phyloP scores from a whole-genome alignment of 2,888 invertebrate genomes.

The Stegophylla sp. region DNA sequence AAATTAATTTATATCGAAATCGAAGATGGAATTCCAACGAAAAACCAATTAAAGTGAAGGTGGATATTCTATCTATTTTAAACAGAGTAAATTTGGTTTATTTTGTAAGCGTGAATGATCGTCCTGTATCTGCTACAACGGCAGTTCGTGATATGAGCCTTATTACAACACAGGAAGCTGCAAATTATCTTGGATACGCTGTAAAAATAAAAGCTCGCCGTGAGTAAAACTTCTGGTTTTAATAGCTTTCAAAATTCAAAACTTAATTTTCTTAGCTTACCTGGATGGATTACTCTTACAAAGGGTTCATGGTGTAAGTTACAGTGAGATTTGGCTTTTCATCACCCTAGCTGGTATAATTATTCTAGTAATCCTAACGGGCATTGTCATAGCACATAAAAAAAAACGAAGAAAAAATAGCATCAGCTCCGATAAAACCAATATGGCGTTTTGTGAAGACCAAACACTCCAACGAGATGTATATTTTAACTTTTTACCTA shows the following conservation, averaged over 20 bases:
- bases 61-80: slow-evolving; percentile 62
- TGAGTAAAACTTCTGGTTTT: slow-evolving; percentile 65
- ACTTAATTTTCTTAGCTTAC: slow-evolving; percentile 24
- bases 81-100: slow-evolving; percentile 70
- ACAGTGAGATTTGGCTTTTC: slow-evolving; percentile 24
- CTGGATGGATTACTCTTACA: slow-evolving; percentile 23
- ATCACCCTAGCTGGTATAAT: neutral
- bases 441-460: slow-evolving; percentile 32
- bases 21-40: slow-evolving; percentile 51
- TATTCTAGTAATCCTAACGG: neutral
- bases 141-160: slow-evolving; percentile 84
- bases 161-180: slow-evolving; percentile 79
- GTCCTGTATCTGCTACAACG: slow-evolving; percentile 79
- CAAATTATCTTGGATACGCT: slow-evolving; percentile 76
- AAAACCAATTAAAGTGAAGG: slow-evolving; percentile 62
- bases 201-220: slow-evolving; percentile 85
- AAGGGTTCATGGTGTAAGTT: slow-evolving; percentile 1
- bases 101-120: slow-evolving; percentile 79
- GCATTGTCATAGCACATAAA: slow-evolving; percentile 1
- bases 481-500: neutral
- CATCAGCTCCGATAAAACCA: slow-evolving; percentile 9
- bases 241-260: neutral
- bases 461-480: slow-evolving; percentile 21
- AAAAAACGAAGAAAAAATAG: slow-evolving; percentile 47
- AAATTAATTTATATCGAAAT: slow-evolving; percentile 53